phyloP scores from a whole-genome alignment of 2,113 vertebrate genomes.

The Ochotona princeps region DNA sequence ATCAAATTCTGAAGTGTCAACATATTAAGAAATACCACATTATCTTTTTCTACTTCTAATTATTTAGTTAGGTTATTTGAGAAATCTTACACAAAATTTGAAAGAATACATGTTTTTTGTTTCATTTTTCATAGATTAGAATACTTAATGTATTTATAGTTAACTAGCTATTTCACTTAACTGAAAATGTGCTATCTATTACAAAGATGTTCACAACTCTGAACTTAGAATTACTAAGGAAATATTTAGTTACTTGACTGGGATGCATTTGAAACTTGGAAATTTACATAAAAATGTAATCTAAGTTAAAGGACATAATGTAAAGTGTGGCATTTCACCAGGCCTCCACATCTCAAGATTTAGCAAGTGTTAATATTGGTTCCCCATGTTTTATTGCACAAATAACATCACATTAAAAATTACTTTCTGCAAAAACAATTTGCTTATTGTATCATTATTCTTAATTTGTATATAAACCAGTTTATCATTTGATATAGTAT shows the following conservation, averaged over 20 bases:
- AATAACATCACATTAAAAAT: background rate
- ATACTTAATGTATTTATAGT: background rate
- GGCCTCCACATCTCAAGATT: background rate
- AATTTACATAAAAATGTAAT: background rate
- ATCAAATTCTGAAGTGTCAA: background rate
- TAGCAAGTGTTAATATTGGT: background rate
- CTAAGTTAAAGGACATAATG: background rate
- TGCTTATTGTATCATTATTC: background rate
- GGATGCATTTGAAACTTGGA: background rate
- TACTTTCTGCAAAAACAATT: background rate
- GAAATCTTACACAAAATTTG: background rate
- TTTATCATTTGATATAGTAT: background rate
- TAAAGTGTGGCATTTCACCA: background rate
- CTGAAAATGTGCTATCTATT: background rate
- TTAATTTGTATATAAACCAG: background rate
- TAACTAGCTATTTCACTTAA: constrained; percentile 25
- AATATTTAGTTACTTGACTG: background rate
- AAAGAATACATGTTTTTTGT: background rate
- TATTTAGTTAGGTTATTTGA: background rate
- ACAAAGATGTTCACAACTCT: background rate
- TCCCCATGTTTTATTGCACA: background rate
- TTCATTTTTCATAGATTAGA: background rate
- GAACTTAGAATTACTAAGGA: background rate
- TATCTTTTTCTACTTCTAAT: background rate
- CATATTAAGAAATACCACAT: constrained; percentile 12